phyloP scores from a whole-genome alignment of 2,888 invertebrate species.

The Smittia sp. region DNA sequence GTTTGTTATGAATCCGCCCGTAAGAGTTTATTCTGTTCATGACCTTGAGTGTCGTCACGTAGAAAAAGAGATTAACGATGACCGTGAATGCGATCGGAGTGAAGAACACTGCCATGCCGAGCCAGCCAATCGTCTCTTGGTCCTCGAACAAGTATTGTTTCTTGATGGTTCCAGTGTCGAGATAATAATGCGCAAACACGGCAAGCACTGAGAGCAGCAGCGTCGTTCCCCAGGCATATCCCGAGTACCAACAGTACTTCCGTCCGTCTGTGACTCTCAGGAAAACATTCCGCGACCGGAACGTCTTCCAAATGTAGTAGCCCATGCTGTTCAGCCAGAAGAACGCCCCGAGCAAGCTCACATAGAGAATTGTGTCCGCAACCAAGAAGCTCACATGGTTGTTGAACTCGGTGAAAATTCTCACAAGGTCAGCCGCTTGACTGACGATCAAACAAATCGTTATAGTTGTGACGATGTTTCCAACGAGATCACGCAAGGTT shows the following conservation, averaged over 20 bases:
- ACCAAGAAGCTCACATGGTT: constrained; percentile 77
- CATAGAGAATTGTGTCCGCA: constrained; percentile 73
- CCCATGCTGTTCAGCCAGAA: constrained; percentile 85
- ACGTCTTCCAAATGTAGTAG: constrained; percentile 85
- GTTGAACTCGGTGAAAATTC: constrained; percentile 75
- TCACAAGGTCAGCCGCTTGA: constrained; percentile 73
- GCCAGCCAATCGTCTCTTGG: constrained; percentile 76
- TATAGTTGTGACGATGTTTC: constrained; percentile 81
- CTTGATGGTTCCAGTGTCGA: constrained; percentile 64
- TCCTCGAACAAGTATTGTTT: constrained; percentile 58
- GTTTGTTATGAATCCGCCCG: constrained; percentile 81
- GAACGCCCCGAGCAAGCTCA: constrained; percentile 75
- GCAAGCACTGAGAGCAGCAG: constrained; percentile 69
- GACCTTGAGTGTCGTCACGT: constrained; percentile 72
- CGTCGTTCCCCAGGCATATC: constrained; percentile 76
- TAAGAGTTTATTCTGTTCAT: constrained; percentile 79
- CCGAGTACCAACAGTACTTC: constrained; percentile 84
- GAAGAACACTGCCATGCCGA: constrained; percentile 79
- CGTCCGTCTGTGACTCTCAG: constrained; percentile 78
- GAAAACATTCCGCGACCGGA: constrained; percentile 81
- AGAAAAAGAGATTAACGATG: constrained; percentile 74
- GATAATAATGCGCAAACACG: constrained; percentile 75
- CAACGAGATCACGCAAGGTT: constrained; percentile 73
- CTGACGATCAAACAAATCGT: constrained; percentile 72
- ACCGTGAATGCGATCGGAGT: constrained; percentile 78